Percentiles rank a stretch among this genome's conserved stretches.
phyloP scores from a whole-genome alignment of 2,113 vertebrate species.

The Chinchilla lanigera region DNA sequence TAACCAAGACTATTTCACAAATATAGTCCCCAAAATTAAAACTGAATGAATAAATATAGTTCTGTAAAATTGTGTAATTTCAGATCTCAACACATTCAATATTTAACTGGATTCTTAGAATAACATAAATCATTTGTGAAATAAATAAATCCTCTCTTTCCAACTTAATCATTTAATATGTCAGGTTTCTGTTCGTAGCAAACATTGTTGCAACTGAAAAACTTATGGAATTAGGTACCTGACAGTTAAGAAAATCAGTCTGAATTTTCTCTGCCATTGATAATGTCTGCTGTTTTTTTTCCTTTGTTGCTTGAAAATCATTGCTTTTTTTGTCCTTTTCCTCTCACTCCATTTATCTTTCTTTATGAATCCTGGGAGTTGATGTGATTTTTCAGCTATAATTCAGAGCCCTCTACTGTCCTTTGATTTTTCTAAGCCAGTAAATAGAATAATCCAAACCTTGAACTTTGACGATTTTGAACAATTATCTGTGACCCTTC shows the following conservation, averaged over 20 bases:
- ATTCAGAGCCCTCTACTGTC: background rate
- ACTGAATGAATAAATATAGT: background rate
- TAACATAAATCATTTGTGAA: background rate
- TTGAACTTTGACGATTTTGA: background rate
- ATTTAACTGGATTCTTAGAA: background rate
- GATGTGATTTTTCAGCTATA: background rate
- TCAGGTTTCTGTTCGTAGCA: background rate
- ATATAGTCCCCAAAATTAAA: background rate
- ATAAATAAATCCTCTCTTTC: background rate
- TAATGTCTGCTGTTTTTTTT: background rate
- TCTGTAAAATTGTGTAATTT: background rate
- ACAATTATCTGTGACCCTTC: background rate
- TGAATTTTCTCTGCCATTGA: background rate
- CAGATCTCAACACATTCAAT: background rate
- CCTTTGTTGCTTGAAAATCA: background rate
- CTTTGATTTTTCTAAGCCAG: conserved; percentile 27
- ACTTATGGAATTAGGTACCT: background rate
- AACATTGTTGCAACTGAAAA: background rate
- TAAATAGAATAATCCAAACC: background rate
- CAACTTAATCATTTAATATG: background rate
- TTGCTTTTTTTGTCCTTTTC: background rate
- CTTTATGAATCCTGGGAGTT: background rate
- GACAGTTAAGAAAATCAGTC: background rate
- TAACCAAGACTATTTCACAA: background rate
- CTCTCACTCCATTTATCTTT: background rate